Evolutionary conservation across 2,888 invertebrate genomes (phyloP), one percentile per base, ranked within the genome.

Genomic region (Mythimna loreyi): DNA sequence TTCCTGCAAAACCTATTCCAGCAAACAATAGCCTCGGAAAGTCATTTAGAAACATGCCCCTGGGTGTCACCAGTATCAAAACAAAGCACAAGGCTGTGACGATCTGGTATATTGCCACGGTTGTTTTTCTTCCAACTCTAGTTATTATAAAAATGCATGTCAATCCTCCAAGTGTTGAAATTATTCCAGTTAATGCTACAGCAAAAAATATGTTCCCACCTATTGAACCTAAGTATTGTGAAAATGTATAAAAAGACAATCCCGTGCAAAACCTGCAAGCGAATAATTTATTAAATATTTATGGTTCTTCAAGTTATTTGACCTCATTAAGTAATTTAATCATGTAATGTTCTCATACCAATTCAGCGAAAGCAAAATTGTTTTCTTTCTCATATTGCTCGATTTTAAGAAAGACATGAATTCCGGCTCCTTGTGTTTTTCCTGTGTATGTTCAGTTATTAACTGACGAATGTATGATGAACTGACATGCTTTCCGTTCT

Each of bases 1-100:
- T 95, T 70, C 97, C 97, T 59, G 97, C 96, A 83, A 97, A 97
- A 68, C 97, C 97, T 57, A 97, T 86, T 75, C 97, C 96, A 72
- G 97, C 97, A 75, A 97, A 94, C 21, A 95, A 81, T 61, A 97
- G 89, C 78, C 96, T 93, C 7, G 96, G 96, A 96, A 96, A 97
- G 84, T 97, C 96, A 70, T 92, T 92, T 23, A 77, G 8, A 77
- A 88, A 95, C 43, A 63, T 71, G 61, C 93, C 92, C 85, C 91
- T 94, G 21, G 96, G 96, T 65, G 96, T 88, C n/a, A 93, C 67
- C 57, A 96, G 82, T 76, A 97, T 95, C 6, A 92, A 85, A 55
- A 97, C 74, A 70, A 96, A 96, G 85, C 96, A 96, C 1, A 92
- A 25, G 0, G 94, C 92, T 5, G 96, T 96, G 23, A 96, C 73